Conservation (phyloP, 2,113 vertebrate species). For the Charina bottae region DNA sequence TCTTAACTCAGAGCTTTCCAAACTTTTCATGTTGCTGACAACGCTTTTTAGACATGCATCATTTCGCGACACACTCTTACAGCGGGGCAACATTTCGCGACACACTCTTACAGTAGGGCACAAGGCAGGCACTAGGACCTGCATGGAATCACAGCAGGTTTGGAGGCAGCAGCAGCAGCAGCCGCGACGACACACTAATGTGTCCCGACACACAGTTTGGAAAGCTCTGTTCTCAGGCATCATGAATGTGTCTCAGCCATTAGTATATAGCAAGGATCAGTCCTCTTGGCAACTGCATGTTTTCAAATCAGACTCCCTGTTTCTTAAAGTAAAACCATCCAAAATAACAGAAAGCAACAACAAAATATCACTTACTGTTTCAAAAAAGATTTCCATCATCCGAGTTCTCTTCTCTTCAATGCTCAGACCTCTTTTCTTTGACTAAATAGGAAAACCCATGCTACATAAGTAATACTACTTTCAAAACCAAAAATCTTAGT, state of each 20-base stretch:
- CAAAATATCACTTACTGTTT: conserved; percentile 82
- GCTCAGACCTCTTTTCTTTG: conserved; percentile 95
- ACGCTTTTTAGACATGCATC: too few species aligned
- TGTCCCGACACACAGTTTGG: too few species aligned
- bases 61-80: too few species aligned
- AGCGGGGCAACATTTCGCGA: too few species aligned
- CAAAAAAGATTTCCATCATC: conserved; percentile 99
- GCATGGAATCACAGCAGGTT: too few species aligned
- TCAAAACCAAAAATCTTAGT: conserved; percentile 19
- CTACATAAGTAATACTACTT: conserved; percentile 7
- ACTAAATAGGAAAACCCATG: conserved; percentile 72
- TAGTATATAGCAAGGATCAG: not conserved
- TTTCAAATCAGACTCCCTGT: not conserved
- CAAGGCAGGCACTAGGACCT: too few species aligned
- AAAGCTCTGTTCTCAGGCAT: too few species aligned
- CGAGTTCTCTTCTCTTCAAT: conserved; percentile 93
- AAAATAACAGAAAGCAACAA: not conserved
- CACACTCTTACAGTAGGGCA: too few species aligned
- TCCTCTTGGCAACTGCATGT: not conserved
- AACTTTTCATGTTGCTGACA: too few species aligned
- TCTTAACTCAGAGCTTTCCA: too few species aligned
- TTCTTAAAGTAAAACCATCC: not conserved
- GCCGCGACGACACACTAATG: too few species aligned
- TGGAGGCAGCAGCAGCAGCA: too few species aligned
- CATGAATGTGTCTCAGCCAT: not conserved